A percentile compares a stretch with the other conserved stretches of the same genome.
phyloP scores from a whole-genome alignment of 1,140 invertebrate species.

The Cylas formicarius region DNA sequence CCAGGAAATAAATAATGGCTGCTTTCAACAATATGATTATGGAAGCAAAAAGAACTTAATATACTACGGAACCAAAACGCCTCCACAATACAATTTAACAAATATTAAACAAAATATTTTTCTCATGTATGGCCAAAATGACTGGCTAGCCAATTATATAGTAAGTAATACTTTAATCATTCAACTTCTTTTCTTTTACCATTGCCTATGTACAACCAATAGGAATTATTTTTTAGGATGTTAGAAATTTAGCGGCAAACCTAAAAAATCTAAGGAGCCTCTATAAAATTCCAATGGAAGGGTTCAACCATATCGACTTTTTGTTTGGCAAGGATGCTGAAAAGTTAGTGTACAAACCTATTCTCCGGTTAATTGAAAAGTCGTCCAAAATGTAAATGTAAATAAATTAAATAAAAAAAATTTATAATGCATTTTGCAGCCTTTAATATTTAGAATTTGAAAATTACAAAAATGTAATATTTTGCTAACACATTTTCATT shows the following conservation, averaged over 20 bases:
- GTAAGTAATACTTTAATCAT: constrained; percentile 36
- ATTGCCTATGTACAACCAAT: not conserved
- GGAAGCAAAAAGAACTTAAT: constrained; percentile 49
- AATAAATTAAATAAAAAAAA: not conserved
- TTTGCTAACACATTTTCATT: not conserved
- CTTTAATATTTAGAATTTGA: not conserved
- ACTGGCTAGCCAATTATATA: constrained; percentile 56
- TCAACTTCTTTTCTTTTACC: not conserved
- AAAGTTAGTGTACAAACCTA: constrained; percentile 51
- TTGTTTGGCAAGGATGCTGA: constrained; percentile 59
- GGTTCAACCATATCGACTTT: constrained; percentile 68
- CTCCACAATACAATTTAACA: constrained; percentile 59
- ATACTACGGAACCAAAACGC: constrained; percentile 49
- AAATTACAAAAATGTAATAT: not conserved
- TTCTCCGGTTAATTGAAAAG: constrained; percentile 39
- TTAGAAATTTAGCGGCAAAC: constrained; percentile 43
- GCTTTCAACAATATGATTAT: constrained; percentile 62
- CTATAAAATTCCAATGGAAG: constrained; percentile 48
- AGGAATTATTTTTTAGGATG: constrained; percentile 45
- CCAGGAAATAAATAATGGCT: constrained; percentile 55
- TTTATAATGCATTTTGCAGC: not conserved
- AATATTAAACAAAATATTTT: constrained; percentile 60
- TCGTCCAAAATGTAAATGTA: constrained; percentile 33
- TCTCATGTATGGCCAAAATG: constrained; percentile 63
- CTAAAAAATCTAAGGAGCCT: constrained; percentile 45